These are phyloP conservation scores for Tachystola acroxantha DNA, from an alignment of 2,888 invertebrate genomes.

Conservation along the genomic window DNA sequence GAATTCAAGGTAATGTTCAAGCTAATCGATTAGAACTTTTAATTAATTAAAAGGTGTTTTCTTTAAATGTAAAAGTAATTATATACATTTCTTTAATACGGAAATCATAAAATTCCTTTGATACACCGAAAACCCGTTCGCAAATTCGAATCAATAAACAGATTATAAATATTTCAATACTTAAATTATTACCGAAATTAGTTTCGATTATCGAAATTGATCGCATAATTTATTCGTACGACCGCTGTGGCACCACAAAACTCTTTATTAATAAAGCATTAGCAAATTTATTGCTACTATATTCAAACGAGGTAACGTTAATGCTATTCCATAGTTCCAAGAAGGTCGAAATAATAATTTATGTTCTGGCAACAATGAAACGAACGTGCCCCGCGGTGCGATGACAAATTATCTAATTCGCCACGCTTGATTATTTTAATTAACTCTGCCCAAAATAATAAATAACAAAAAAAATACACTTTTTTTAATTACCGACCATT, in stretches of 20 bases:
- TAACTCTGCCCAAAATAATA: conserved; percentile 38
- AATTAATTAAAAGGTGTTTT: too few relatives aligned
- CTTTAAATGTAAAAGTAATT: too few relatives aligned
- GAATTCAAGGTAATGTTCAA: too few relatives aligned
- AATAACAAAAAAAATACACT: conserved; percentile 4
- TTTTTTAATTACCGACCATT: conserved; percentile 1
- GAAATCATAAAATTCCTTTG: conserved; percentile 5
- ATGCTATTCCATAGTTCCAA: conserved; percentile 38
- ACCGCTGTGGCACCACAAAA: conserved; percentile 17
- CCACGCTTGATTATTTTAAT: conserved; percentile 61
- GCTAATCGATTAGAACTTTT: too few relatives aligned
- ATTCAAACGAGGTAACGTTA: conserved; percentile 30
- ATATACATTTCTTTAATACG: conserved; percentile 1
- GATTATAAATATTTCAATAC: conserved; percentile 20
- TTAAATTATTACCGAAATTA: conserved; percentile 21
- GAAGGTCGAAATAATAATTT: conserved; percentile 57
- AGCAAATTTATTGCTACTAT: conserved; percentile 39
- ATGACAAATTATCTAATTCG: conserved; percentile 73
- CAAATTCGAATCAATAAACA: conserved; percentile 12
- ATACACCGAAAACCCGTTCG: conserved; percentile 9
- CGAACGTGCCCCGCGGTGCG: conserved; percentile 30
- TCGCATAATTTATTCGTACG: conserved; percentile 26
- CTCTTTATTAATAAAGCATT: conserved; percentile 27
- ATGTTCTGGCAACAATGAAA: conserved; percentile 41
- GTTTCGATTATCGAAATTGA: conserved; percentile 23